These are phyloP conservation scores for Cololabis saira DNA, from an alignment of 2,113 vertebrate genomes.

Conservation along the genomic window DNA sequence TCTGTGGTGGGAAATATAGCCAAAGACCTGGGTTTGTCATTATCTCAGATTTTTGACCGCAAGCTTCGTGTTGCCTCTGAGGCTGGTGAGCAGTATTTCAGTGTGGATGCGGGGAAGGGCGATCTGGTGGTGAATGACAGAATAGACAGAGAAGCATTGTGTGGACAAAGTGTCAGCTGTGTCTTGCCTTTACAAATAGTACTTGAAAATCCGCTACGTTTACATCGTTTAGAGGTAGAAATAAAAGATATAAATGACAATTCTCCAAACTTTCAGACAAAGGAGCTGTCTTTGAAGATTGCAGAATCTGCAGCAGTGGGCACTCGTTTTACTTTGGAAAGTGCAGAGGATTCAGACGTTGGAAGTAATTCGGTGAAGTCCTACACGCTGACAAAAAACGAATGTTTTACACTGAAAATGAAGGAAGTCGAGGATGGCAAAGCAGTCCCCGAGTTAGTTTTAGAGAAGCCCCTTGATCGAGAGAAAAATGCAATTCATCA, in stretches of 20 bases:
- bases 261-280: conserved; percentile 58
- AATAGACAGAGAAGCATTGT: conserved; percentile 86
- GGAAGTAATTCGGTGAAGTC: conserved; percentile 67
- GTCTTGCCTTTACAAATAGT: conserved; percentile 80
- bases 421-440: conserved; percentile 69
- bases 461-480: conserved; percentile 73
- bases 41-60: conserved; percentile 75
- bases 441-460: conserved; percentile 67
- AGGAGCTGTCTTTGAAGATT: conserved; percentile 56
- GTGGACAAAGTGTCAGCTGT: conserved; percentile 80
- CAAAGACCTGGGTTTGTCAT: conserved; percentile 82
- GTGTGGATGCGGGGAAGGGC: conserved; percentile 79
- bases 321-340: conserved; percentile 58
- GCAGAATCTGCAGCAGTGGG: conserved; percentile 61
- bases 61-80: conserved; percentile 81
- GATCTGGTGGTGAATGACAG: conserved; percentile 80
- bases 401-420: conserved; percentile 70
- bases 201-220: conserved; percentile 76
- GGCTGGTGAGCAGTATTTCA: conserved; percentile 82
- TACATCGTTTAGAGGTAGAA: conserved; percentile 82
- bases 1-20: conserved; percentile 82
- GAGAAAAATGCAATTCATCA: conserved; percentile 74
- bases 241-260: conserved; percentile 87
- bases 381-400: conserved; percentile 60
- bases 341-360: conserved; percentile 67